Percentiles rank a stretch among this genome's conserved stretches.
These are phyloP conservation scores for Tetraodon nigroviridis DNA, from an alignment of 2,113 vertebrate genomes.

Conservation along the genomic window DNA sequence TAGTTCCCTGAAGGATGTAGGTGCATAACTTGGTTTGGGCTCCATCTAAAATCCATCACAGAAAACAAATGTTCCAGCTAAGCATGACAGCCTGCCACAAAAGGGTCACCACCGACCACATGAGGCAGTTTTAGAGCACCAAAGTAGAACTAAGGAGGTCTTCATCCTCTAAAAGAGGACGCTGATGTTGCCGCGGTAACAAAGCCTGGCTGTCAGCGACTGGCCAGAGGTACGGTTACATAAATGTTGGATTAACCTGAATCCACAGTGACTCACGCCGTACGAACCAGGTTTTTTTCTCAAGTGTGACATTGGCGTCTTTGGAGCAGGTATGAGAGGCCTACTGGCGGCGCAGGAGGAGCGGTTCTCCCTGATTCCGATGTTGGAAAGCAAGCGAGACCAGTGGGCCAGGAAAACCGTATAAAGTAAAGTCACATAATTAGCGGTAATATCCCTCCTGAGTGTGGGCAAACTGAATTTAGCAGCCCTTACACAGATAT, in stretches of 20 bases:
- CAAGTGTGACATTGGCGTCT: no score
- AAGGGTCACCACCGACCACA: not conserved
- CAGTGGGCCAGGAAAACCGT: no score
- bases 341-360: no score
- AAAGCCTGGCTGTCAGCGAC: not conserved
- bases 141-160: not conserved
- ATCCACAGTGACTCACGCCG: not conserved
- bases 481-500: conserved; percentile 24
- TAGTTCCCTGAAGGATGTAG: no score
- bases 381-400: no score
- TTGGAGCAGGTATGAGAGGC: no score
- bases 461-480: conserved; percentile 28
- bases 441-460: not conserved
- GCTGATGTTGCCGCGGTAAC: not conserved
- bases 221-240: not conserved
- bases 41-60: not conserved
- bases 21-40: no score
- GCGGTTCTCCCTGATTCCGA: no score
- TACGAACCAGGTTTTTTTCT: not conserved
- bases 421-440: no score
- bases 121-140: not conserved
- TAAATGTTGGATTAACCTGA: not conserved
- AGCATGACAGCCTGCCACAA: not conserved
- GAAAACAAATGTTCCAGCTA: not conserved
- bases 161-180: not conserved